These are phyloP conservation scores for Hiodon alosoides DNA, from an alignment of 2,113 vertebrate genomes.

Conservation along the genomic window DNA sequence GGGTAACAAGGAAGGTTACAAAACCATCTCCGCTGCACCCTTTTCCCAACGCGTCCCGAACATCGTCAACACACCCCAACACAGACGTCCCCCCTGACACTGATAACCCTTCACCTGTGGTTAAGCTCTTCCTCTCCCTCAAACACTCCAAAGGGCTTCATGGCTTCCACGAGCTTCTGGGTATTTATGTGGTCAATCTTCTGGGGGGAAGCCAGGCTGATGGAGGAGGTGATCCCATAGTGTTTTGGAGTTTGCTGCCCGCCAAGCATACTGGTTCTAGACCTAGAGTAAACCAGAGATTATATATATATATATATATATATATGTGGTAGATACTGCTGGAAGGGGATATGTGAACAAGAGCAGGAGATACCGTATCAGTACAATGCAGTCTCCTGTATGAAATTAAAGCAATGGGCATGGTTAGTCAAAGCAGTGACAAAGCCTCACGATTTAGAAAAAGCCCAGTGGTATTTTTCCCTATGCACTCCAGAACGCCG, in stretches of 20 bases:
- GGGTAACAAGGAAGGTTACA: neutral
- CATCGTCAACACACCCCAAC: neutral
- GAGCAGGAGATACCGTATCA: no score
- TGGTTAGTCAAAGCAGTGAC: no score
- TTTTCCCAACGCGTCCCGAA: neutral
- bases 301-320: no score
- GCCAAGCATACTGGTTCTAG: slow-evolving; percentile 66
- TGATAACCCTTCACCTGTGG: slow-evolving; percentile 71
- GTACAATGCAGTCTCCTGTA: no score
- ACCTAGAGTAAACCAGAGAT: slow-evolving; percentile 29
- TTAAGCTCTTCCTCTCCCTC: slow-evolving; percentile 88
- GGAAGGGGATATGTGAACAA: no score
- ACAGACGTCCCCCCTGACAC: neutral
- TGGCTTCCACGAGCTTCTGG: slow-evolving; percentile 81
- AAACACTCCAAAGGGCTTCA: slow-evolving; percentile 94
- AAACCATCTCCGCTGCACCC: neutral
- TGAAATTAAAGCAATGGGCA: no score
- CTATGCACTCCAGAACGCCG: no score
- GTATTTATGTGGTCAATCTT: slow-evolving; percentile 83
- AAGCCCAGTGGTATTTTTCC: no score
- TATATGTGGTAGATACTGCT: no score
- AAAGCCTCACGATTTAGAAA: no score
- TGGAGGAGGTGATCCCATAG: slow-evolving; percentile 90
- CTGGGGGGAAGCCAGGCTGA: slow-evolving; percentile 82
- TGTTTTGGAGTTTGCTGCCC: slow-evolving; percentile 76